Evolutionary conservation across 2,888 invertebrate species (phyloP).

Genomic region (Hypomecis punctinalis): DNA sequence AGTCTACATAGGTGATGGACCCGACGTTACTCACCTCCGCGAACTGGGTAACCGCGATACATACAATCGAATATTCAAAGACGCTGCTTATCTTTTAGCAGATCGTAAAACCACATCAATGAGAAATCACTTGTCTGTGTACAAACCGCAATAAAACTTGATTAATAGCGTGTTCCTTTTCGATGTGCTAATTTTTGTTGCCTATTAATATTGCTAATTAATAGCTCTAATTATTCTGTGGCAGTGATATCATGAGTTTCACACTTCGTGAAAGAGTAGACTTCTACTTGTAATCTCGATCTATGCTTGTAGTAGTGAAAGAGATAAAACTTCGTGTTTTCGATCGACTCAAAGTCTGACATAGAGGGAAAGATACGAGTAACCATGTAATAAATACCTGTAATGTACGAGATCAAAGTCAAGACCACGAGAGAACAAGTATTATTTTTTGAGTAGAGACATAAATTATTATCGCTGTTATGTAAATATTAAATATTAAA

Average conservation of each 20-base stretch:
- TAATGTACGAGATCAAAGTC: too few species aligned
- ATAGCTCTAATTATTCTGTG: conserved; percentile 58
- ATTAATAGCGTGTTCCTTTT: conserved; percentile 46
- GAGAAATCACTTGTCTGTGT: conserved; percentile 43
- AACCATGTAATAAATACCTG: too few species aligned
- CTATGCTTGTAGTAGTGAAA: too few species aligned
- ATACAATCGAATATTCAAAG: conserved; percentile 42
- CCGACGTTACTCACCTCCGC: conserved; percentile 42
- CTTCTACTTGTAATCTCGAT: conserved; percentile 5
- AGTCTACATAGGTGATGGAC: conserved; percentile 53
- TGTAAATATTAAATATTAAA: too few species aligned
- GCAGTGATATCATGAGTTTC: conserved; percentile 74
- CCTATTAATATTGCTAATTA: conserved; percentile 69
- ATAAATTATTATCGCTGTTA: too few species aligned
- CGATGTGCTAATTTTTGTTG: conserved; percentile 60
- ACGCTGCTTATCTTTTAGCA: conserved; percentile 47
- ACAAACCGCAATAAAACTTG: conserved; percentile 42
- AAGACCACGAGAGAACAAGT: too few species aligned
- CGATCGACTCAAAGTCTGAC: background rate
- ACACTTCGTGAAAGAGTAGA: conserved; percentile 57
- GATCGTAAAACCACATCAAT: conserved; percentile 50
- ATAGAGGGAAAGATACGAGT: background rate
- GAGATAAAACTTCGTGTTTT: background rate
- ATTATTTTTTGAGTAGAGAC: too few species aligned
- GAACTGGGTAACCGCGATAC: conserved; percentile 45